Conservation (phyloP, 2,113 vertebrate genomes). For the Chionomys nivalis region DNA sequence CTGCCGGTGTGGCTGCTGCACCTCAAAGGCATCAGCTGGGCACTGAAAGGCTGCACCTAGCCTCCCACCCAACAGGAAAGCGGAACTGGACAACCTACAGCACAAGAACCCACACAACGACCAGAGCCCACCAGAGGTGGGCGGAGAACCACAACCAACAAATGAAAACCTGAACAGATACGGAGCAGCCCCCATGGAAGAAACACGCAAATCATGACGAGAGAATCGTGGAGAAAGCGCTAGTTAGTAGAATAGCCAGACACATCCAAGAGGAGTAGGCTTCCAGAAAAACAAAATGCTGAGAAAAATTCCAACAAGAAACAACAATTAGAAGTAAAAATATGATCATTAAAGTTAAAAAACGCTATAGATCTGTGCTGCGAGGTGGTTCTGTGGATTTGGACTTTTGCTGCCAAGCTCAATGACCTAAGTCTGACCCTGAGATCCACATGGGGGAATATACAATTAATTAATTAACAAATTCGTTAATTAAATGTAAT, state of each 20-base stretch:
- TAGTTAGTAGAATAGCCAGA: slow-evolving; percentile 7
- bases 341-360: slow-evolving; percentile 33
- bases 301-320: slow-evolving; percentile 9
- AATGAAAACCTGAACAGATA: neutral
- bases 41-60: neutral
- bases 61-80: neutral
- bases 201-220: neutral
- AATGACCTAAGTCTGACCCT: neutral
- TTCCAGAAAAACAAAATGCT: neutral
- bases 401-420: neutral
- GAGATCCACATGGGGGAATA: neutral
- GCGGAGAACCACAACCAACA: slow-evolving; percentile 15
- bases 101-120: neutral
- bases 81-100: neutral
- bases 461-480: neutral
- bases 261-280: slow-evolving; percentile 21
- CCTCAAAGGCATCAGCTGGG: neutral
- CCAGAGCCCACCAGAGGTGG: neutral
- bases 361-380: neutral
- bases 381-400: neutral
- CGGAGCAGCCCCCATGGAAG: neutral
- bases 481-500: neutral
- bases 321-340: slow-evolving; percentile 24
- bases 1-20: neutral
- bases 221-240: slow-evolving; percentile 7